Evolutionary conservation across 2,888 invertebrate genomes (phyloP), one percentile per base, ranked within the genome.

Genomic region (Gasteruption jaculator): DNA sequence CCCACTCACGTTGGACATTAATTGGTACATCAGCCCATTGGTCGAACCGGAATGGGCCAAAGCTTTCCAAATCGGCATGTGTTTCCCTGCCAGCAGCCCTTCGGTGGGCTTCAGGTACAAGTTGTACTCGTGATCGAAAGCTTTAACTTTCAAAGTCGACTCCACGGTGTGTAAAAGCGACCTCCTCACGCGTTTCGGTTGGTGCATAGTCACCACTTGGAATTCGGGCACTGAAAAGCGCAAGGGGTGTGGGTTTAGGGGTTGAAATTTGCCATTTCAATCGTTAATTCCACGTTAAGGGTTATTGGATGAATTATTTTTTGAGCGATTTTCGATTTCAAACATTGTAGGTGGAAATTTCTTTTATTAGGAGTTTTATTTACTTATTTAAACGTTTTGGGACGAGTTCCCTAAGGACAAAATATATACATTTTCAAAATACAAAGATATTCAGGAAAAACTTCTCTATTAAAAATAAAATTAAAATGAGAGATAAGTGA

Each of bases 1-100:
- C n/a, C n/a, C n/a, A 34, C 52, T 42, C 50, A 63, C 63, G 20
- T 53, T 36, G 3, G 40, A 18, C 15, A 57, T 30, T 33, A 35
- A 27, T 2, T 41, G 49, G 38, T 64, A 64, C 20, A 45, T 41
- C 2, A 62, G 22, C 22, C 54, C 52, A 27, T 48, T 45, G 5
- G 56, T 53, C 24, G 48, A 46, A 6, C 22, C 22, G 11, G 12
- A 15, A 37, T 61, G 39, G 8, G 56, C 43, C 3, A 38, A 19
- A 2, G 52, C 62, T 3, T 46, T 53, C 60, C 60, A 66, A 19
- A 67, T 45, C 4, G 60, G 63, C 2, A 60, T 62, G 16, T 59
- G 41, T 16, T 43, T 38, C 6, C 46, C 50, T 5, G 56, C 61
- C n/a, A 67, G 48, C 31, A 55, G 35, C 11, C 58, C 62, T 27